Conservation (phyloP, 2,888 invertebrate genomes). For the Coleophora deauratella region DNA sequence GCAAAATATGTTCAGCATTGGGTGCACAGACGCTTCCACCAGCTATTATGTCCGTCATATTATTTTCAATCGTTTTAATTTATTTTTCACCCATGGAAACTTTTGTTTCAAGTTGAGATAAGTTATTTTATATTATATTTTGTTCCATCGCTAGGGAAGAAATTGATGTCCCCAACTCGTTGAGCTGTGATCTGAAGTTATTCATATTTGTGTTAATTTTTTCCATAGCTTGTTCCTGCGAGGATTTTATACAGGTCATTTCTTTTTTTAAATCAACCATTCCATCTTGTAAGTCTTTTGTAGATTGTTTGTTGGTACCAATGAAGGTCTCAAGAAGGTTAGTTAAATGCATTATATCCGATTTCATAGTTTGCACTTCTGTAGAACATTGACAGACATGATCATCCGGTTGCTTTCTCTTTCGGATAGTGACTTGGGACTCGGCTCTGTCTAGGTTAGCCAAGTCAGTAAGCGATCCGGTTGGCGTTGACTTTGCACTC, state of each 20-base stretch:
- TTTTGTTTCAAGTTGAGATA: neutral
- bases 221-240: neutral
- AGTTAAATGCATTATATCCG: neutral
- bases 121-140: neutral
- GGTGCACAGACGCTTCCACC: no score
- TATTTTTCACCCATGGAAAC: constrained; percentile 1
- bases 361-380: neutral
- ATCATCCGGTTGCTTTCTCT: neutral
- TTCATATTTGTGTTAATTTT: no score
- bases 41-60: neutral
- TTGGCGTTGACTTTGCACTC: no score
- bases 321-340: neutral
- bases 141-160: constrained; percentile 1
- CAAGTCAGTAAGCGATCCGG: neutral
- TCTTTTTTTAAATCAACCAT: neutral
- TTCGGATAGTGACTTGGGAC: neutral
- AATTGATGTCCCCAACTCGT: constrained; percentile 1
- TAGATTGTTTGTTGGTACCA: neutral
- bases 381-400: neutral
- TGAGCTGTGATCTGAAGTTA: neutral
- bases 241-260: neutral
- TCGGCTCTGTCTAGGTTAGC: neutral
- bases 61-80: neutral
- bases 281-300: neutral
- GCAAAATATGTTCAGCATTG: neutral